Evolutionary conservation across 1,140 invertebrate species (phyloP), one percentile per base, ranked within the genome.

Genomic region (Aradophagus sp.): DNA sequence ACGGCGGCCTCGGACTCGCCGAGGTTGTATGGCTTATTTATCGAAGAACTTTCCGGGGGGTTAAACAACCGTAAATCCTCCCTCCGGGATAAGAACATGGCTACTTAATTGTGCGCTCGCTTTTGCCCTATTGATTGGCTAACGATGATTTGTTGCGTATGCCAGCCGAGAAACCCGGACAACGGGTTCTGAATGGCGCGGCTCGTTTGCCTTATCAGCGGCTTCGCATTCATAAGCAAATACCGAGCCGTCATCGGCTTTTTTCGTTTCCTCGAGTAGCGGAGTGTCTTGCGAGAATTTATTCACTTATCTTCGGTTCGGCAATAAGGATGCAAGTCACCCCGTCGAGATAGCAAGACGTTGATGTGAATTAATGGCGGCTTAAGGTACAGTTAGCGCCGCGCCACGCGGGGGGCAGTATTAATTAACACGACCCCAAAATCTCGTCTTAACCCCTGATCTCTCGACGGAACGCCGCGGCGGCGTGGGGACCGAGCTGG

Each of bases 281-380:
- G 14, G 34, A 47, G 52, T 44, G 62, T 50, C 62, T 47, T 13
- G 36, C 27, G 13, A 52, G 62, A 67, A 68, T 61, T 61, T 44
- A 68, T 59, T 68, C 48, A 67, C 47, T 79, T 84, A 84, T 84
- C 81, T 80, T 70, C 29, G n/a, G 56, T 82, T 78, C 53, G 68
- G 77, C 82, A 82, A 83, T 68, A 80, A 83, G 81, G 74, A 80
- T 81, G 81, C 82, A 83, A 83, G 81, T 83, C 80, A 83, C 69
- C 74, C 69, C 62, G 32, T 48, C 32, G 55, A 77, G 72, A 76
- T 84, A 84, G 77, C 47, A 83, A 84, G 82, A 84, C 84, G 75
- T 85, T 85, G 84, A 85, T 83, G 84, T 84, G 82, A 85, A 85
- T 85, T 84, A 84, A 85, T 85, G 83, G 80, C 66, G 68, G 83